Percentiles rank a stretch among this genome's conserved stretches.
phyloP scores from a whole-genome alignment of 2,797 vertebrate genomes.

The Oceanodroma leucorhoa region DNA sequence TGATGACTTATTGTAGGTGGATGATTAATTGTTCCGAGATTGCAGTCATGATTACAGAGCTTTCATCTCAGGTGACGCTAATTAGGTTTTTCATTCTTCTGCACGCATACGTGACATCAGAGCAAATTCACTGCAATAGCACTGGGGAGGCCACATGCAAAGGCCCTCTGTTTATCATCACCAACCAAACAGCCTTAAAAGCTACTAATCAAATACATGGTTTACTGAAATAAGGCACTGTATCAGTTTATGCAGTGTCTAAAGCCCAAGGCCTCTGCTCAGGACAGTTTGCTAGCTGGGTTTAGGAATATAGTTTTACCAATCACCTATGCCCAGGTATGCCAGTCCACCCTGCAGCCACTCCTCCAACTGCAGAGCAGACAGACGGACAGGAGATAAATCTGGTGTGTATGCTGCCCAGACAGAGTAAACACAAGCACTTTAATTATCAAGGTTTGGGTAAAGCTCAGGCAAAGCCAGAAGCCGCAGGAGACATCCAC shows the following conservation, averaged over 20 bases:
- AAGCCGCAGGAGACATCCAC: background rate
- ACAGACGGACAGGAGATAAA: background rate
- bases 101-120: background rate
- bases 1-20: background rate
- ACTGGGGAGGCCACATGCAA: background rate
- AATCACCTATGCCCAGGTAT: background rate
- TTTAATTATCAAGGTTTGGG: background rate
- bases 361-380: background rate
- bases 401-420: background rate
- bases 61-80: background rate
- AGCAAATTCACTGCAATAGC: background rate
- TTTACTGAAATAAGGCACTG: background rate
- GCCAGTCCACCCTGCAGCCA: too few relatives aligned
- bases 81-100: constrained; percentile 11
- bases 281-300: background rate
- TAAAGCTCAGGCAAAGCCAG: background rate
- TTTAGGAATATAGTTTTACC: background rate
- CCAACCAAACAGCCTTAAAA: background rate
- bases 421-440: background rate
- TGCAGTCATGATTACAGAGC: background rate
- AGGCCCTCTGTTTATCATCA: background rate
- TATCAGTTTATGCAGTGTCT: too few relatives aligned
- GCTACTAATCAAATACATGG: accelerated
- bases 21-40: constrained; percentile 32
- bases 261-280: background rate